Evolutionary conservation across 2,797 vertebrate genomes (phyloP), one percentile per base, ranked within the genome.

Genomic region (Rallus crepitans): DNA sequence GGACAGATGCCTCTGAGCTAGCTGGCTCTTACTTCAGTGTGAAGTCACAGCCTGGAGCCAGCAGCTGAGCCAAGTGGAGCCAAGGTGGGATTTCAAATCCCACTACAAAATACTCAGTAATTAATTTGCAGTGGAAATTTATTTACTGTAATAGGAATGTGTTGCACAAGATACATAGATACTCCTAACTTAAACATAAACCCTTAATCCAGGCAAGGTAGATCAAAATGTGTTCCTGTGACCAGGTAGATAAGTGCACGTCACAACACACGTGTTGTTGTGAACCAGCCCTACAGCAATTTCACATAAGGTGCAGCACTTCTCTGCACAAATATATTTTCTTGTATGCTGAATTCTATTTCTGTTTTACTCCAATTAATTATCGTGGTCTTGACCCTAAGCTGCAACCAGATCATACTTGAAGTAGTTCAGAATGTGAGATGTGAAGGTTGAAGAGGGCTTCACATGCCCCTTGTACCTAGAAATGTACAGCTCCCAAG

Each of bases 51-150:
- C 84, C 73, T 42, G 23, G 50, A 59, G 63, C 59, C 69, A 28
- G 50, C 7, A 57, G 45, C 72, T 83, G 80, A 79, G 60, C 65
- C 87, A 94, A 30, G 5, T 21, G 47, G 52, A 65, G n/a, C 21
- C 12, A 64, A 45, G 80, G 42, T 55, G 45, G 60, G 76, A 78
- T 88, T 85, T 64, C 64, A 90, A 50, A 64, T 50, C 80, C 90
- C 56, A 10, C 82, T 47, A 52, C 60, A 85, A 91, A 92, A 90
- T 20, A 64, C 53, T 93, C 25, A 88, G 60, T 88, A 81, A 93
- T 90, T 93, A 52, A 80, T 86, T 60, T 86, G 57, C 61, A 33
- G 11, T 33, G 53, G 71, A 61, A 56, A 77, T 73, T 66, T 76
- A 9, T 72, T 59, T 47, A 2, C 33, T 65, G 40, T 48, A 18